Evolutionary conservation across 1,140 invertebrate genomes (phyloP), one percentile per base, ranked within the genome.

Genomic region (silkworm (Bombyx mori)): DNA sequence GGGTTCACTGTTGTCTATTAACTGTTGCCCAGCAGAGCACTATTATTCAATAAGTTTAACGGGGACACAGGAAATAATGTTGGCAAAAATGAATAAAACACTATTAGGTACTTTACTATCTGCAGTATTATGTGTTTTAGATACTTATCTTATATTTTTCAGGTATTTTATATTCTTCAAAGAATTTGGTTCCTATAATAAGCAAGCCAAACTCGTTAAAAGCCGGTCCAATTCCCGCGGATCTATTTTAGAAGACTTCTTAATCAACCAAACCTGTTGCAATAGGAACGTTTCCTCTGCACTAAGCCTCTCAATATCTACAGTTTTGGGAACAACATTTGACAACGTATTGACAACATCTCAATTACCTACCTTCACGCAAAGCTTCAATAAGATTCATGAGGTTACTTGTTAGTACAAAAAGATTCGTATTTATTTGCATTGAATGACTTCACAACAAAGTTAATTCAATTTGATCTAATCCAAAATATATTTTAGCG

Each of bases 91-190:
- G 2, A 35, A 35, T 1, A 35, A 35, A 3, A 35, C 26, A 18
- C 26, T 35, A 3, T 35, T 35, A 18, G 12, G 12, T 35, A 35
- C 26, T 35, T 35, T 35, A 35, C 26, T 35, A 35, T 35, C 1
- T 35, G 26, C 26, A 35, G 26, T 35, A 5, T 35, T 35, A 35
- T 35, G 26, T 35, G 0, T 35, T 35, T 35, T 35, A 35, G 26
- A 35, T 35, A 35, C 26, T 35, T 35, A 35, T 35, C 26, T 35
- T 49, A 62, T 66, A 56, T 58, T 60, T 88, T 88, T 46, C 69
- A 90, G 89, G 71, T 91, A 91, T 65, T 88, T 87, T 65, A 77
- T 73, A 62, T 90, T 86, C 65, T 91, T 90, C 61, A 88, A 88
- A 72, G 90, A 91, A 67, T 79, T 90, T 54, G 86, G 84, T 53